Base-by-base conservation (phyloP, 1,140 invertebrate genomes). In the Brachionus manjavacas region DNA sequence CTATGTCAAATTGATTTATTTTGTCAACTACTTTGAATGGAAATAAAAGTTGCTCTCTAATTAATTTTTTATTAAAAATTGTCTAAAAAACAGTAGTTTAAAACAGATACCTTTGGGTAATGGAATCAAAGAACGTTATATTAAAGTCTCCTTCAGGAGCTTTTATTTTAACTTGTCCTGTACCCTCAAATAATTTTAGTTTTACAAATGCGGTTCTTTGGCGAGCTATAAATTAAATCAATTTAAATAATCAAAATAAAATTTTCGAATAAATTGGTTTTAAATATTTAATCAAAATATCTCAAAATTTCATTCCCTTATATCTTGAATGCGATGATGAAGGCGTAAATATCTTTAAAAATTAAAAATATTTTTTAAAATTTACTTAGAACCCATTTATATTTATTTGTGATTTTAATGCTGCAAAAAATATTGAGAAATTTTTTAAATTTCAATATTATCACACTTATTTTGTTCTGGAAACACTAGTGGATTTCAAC, bases 161-260 rank as follows among this genome's bases (percentile, higher is more conserved):
- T 90, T 97, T 96, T 60, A 97, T 94, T 25, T 88, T 92, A 83
- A 97, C 92, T 87, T 93, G 91, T 12, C 96, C 96, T 43, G 93
- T 93, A 16, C 96, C 96, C 76, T 94, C 92, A 79, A 39, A 81
- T 16, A 81, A 23, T 23, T 72, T 68, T 20, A 83, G 4, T 31
- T 83, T 46, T 11, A 72, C 39, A n/a, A 70, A 70, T 43, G 60
- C 60, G 0, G 60, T 68, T 31, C 60, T 49, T 72, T 68, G 39
- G 0, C 76, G 28, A 12, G 16, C 76, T 31, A 14, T 28, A 28
- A 52, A 55, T 52, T n/a, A 20, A 41, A 72, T 35, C 6, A 35
- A 7, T 35, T 35, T 35, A 35, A 35, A 35, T 35, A 35, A 35
- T 31, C 25, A 35, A 1, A n/a, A 49, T 52, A 3, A 52, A 52